Conservation (phyloP, 2,888 invertebrate species). For the Didymodactylos carnosus region DNA sequence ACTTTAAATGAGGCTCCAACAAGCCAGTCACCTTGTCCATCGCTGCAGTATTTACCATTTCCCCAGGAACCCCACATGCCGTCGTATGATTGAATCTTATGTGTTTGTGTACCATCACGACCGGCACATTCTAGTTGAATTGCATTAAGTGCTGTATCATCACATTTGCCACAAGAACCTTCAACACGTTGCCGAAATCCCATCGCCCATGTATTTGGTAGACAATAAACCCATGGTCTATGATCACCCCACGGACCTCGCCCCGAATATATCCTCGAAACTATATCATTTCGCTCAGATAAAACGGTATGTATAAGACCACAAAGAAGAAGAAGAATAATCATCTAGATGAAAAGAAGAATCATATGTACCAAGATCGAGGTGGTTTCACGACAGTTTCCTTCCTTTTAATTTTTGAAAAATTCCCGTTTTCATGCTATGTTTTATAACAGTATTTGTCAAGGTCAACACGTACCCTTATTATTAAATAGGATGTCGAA, state of each 20-base stretch:
- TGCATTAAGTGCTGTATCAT: not conserved
- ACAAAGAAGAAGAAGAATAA: no score
- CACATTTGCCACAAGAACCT: not conserved
- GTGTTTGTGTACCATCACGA: not conserved
- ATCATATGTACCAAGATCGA: no score
- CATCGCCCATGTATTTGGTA: not conserved
- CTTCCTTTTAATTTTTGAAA: no score
- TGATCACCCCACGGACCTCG: not conserved
- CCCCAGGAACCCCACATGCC: not conserved
- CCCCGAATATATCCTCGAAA: no score
- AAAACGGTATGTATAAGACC: no score
- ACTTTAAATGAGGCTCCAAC: not conserved
- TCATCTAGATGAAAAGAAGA: no score
- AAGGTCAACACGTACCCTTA: no score
- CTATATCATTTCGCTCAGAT: no score
- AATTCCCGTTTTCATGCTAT: no score
- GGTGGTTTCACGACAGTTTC: no score
- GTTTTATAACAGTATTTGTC: no score
- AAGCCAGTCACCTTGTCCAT: not conserved
- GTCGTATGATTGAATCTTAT: not conserved
- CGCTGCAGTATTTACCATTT: not conserved
- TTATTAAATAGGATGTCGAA: no score
- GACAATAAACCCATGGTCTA: not conserved
- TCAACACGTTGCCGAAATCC: not conserved
- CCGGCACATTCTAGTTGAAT: not conserved